These are phyloP conservation scores for Tethya wilhelma DNA, from an alignment of 37 sponge, comb jelly and placozoan genomes.

Conservation along the genomic window DNA sequence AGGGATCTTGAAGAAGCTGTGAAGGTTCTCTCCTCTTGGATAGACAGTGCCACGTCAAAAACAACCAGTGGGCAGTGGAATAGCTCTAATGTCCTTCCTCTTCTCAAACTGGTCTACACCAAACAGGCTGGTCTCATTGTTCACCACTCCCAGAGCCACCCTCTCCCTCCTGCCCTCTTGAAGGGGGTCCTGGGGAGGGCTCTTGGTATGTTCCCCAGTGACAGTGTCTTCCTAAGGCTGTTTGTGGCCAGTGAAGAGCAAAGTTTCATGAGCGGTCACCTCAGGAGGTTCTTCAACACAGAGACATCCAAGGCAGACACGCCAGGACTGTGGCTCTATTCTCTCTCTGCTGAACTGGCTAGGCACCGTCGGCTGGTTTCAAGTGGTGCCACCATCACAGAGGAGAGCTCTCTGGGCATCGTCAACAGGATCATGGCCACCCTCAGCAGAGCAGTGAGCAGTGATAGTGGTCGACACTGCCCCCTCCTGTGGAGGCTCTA, in stretches of 20 bases:
- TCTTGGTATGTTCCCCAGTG: constrained; percentile 56
- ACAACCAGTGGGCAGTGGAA: not conserved
- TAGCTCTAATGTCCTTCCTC: not conserved
- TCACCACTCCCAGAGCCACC: constrained; percentile 8
- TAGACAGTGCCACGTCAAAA: too few species aligned
- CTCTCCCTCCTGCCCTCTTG: constrained; percentile 30
- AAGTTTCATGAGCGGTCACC: constrained; percentile 53
- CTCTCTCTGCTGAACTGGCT: constrained; percentile 49
- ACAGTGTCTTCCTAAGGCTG: constrained; percentile 30
- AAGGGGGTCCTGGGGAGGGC: constrained; percentile 29
- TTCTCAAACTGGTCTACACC: constrained; percentile 16
- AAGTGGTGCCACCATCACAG: not conserved
- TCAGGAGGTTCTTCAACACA: constrained; percentile 62
- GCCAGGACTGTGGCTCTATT: constrained; percentile 51
- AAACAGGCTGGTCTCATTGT: constrained; percentile 36
- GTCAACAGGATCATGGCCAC: constrained; percentile 65
- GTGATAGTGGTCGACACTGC: constrained; percentile 37
- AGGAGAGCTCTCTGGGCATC: constrained; percentile 17
- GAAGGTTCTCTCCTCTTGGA: constrained; percentile 11
- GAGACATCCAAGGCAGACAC: constrained; percentile 1
- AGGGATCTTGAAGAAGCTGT: constrained; percentile 14
- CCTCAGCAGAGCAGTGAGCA: constrained; percentile 49
- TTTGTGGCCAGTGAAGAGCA: constrained; percentile 49
- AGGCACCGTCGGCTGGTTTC: constrained; percentile 27
- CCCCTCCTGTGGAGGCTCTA: constrained; percentile 81